Percentiles rank a stretch among this genome's conserved stretches.
Conservation (phyloP, 2,113 vertebrate genomes). For the Muntiacus reevesi region DNA sequence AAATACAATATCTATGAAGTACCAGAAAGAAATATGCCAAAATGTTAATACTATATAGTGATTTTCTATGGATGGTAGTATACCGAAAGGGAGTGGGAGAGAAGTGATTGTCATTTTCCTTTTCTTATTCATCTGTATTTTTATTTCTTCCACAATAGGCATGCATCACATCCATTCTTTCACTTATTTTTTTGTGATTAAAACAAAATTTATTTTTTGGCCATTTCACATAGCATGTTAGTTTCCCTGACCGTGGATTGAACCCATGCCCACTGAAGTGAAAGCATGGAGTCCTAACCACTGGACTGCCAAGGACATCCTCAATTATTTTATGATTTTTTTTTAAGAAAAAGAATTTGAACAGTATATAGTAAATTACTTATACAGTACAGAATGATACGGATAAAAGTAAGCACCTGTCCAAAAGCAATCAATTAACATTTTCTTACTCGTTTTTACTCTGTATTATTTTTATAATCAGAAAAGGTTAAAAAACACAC, state of each 20-base stretch:
- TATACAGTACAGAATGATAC: neutral
- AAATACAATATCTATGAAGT: neutral
- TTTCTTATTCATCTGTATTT: neutral
- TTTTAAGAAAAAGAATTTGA: neutral
- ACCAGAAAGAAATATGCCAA: slow-evolving; percentile 7
- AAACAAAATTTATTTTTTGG: neutral
- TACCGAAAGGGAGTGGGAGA: neutral
- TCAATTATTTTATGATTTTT: neutral
- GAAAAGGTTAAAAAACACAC: neutral
- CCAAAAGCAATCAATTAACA: neutral
- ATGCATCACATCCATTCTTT: neutral
- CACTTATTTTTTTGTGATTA: neutral
- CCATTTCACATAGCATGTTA: neutral
- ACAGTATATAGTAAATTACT: neutral
- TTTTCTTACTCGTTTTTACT: neutral
- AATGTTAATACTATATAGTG: neutral
- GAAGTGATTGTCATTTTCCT: neutral
- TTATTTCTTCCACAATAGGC: neutral
- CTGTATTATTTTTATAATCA: neutral
- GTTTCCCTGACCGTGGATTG: neutral
- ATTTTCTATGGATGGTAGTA: neutral
- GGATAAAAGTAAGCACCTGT: neutral
- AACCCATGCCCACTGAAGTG: neutral
- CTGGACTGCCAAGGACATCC: neutral
- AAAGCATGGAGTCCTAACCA: neutral